Base-by-base conservation (phyloP, 2,113 vertebrate species). In the Neotoma lepida region DNA sequence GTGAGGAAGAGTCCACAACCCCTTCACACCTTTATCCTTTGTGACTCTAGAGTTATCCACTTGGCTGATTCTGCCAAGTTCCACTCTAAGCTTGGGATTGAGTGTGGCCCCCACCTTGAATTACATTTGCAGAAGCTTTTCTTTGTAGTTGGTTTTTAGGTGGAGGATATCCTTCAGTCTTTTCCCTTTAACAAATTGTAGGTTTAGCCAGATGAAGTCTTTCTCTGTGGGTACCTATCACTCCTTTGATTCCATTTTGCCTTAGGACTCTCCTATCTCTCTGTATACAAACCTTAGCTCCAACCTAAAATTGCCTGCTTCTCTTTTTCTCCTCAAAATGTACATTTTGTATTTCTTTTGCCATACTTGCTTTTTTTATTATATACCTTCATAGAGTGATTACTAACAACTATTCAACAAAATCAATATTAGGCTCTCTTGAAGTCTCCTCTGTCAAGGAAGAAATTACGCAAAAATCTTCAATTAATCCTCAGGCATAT, bases 61-160 rank as follows among this genome's bases (percentile, higher is more conserved):
- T n/a, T 58, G 22, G 22, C 20, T 39, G 20, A 81, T 28, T 9
- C 12, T 39, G 22, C 35, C 10, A 28, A 41, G 6, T 8, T 81
- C 7, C 35, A 58, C 14, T 39, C 10, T 28, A n/a, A n/a, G 12
- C 54, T 81, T 58, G 12, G 12, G 35, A 39, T n/a, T 9, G 35
- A 4, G 5, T 2, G 20, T 58, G 51, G 12, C 0, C 4, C 2
- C 12, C 54, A 7, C n/a, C 9, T 39, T 14, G 20, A 81, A 2
- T 58, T 39, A 24, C 22, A 20, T 58, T 58, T 26, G 35, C 35
- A 39, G 0, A 39, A 39, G 0, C 18, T 15, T 39, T 56, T n/a
- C 2, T 58, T 39, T 81, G 54, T 81, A 81, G 78, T 56, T n/a
- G 12, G 3, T 58, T 58, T 39, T 15, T 81, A 81, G 10, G 20